A percentile compares a stretch with the other conserved stretches of the same genome.
Conservation (phyloP, 1,140 invertebrate genomes). For the Venustaconcha ellipsiformis region DNA sequence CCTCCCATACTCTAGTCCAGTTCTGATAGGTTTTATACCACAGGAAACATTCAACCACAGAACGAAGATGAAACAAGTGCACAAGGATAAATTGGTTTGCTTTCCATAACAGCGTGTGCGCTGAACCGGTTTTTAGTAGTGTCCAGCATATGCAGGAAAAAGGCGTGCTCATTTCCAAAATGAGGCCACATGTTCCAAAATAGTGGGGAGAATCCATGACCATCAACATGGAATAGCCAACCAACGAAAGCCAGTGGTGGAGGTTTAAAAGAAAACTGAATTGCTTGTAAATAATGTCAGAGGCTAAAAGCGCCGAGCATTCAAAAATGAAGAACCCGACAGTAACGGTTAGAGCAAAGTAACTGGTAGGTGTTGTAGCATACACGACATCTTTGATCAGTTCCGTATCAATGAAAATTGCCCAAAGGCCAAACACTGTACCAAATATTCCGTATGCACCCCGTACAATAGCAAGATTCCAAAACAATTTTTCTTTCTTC, state of each 20-base stretch:
- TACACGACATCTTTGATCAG: constrained; percentile 53
- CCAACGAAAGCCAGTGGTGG: constrained; percentile 60
- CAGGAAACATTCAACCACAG: constrained; percentile 56
- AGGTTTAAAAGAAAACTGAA: constrained; percentile 56
- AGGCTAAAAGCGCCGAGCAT: constrained; percentile 50
- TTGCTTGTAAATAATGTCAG: constrained; percentile 54
- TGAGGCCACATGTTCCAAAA: constrained; percentile 55
- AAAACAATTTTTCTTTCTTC: constrained; percentile 62
- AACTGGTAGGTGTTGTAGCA: constrained; percentile 48
- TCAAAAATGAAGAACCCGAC: constrained; percentile 65
- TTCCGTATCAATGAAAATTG: constrained; percentile 48
- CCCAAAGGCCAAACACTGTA: constrained; percentile 48
- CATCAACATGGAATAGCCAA: constrained; percentile 47
- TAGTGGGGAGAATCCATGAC: constrained; percentile 45
- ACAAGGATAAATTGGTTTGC: constrained; percentile 62
- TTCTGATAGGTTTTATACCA: constrained; percentile 57
- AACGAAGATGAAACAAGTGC: constrained; percentile 62
- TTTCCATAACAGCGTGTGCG: constrained; percentile 55
- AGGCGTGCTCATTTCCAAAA: constrained; percentile 63
- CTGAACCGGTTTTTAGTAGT: constrained; percentile 57
- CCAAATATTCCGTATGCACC: constrained; percentile 57
- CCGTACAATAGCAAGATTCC: constrained; percentile 58
- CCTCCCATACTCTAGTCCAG: constrained; percentile 48
- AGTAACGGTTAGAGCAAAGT: constrained; percentile 48
- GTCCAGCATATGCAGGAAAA: constrained; percentile 63